Percentiles rank a stretch among this genome's conserved stretches.
Conservation (phyloP, 2,888 invertebrate genomes). For the Eupelmus urozonus region DNA sequence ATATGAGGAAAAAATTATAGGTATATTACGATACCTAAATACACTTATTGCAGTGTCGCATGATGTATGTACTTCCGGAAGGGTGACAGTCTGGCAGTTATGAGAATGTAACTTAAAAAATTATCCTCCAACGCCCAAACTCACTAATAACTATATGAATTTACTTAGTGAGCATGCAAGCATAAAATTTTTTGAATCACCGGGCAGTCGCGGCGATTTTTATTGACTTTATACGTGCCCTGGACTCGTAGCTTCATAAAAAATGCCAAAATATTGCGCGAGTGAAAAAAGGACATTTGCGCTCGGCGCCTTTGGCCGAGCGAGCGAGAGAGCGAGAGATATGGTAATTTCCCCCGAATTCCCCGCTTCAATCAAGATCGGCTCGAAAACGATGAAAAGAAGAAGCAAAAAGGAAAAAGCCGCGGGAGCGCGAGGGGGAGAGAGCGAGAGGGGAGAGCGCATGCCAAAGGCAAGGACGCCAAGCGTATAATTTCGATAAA, state of each 20-base stretch:
- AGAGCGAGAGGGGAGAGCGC: background rate
- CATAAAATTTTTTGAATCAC: no score
- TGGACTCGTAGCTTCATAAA: background rate
- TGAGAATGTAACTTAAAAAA: no score
- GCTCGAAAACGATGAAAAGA: background rate
- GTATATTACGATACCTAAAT: no score
- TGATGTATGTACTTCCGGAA: no score
- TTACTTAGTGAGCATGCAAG: no score
- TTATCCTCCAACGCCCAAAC: no score
- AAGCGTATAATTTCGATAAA: slow-evolving; percentile 51
- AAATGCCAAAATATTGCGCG: background rate
- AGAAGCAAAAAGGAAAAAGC: slow-evolving; percentile 1
- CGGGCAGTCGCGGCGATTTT: no score
- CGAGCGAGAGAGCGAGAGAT: background rate
- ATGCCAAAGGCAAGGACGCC: slow-evolving; percentile 39
- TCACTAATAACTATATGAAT: no score
- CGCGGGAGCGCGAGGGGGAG: background rate
- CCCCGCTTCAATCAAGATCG: slow-evolving; percentile 24
- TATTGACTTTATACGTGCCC: no score
- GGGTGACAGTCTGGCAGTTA: no score
- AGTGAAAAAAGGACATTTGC: background rate
- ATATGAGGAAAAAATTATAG: no score
- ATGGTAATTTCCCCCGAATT: slow-evolving; percentile 28
- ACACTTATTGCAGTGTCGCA: no score
- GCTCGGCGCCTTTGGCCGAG: slow-evolving; percentile 8